These are phyloP conservation scores for Troides helena DNA, from an alignment of 2,888 invertebrate genomes.

Conservation along the genomic window DNA sequence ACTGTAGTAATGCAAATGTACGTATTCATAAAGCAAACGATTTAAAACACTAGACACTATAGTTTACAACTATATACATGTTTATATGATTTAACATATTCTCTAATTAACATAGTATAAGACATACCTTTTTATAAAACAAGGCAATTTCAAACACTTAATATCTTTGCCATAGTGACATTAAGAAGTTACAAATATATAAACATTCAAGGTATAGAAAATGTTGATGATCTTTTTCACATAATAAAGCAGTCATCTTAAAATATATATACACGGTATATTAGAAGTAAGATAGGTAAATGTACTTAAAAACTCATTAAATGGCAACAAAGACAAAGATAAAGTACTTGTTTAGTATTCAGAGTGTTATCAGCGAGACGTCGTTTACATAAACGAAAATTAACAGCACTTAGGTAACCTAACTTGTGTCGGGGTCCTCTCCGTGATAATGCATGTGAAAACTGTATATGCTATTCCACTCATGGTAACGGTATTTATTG, in stretches of 20 bases:
- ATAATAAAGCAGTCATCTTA: background rate
- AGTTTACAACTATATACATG: no score
- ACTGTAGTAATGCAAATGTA: background rate
- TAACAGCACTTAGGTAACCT: conserved; percentile 16
- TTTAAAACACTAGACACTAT: background rate
- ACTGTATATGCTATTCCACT: conserved; percentile 21
- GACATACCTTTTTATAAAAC: no score
- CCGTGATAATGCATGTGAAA: conserved; percentile 12
- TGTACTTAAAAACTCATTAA: conserved; percentile 21
- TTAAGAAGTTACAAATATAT: no score
- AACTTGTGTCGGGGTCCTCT: conserved; percentile 1
- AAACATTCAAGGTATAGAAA: background rate
- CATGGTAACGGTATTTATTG: conserved; percentile 2
- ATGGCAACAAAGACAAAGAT: conserved; percentile 13
- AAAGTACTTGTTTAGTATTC: conserved; percentile 25
- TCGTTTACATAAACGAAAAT: conserved; percentile 15
- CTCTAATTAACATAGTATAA: no score
- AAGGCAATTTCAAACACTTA: no score
- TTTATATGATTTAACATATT: no score
- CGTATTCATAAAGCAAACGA: background rate
- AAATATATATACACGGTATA: background rate
- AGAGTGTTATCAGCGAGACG: conserved; percentile 21
- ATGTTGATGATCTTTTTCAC: background rate
- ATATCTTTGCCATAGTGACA: no score
- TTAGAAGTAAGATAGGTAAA: background rate